phyloP scores from a whole-genome alignment of 2,113 vertebrate species.

The Mobula hypostoma region DNA sequence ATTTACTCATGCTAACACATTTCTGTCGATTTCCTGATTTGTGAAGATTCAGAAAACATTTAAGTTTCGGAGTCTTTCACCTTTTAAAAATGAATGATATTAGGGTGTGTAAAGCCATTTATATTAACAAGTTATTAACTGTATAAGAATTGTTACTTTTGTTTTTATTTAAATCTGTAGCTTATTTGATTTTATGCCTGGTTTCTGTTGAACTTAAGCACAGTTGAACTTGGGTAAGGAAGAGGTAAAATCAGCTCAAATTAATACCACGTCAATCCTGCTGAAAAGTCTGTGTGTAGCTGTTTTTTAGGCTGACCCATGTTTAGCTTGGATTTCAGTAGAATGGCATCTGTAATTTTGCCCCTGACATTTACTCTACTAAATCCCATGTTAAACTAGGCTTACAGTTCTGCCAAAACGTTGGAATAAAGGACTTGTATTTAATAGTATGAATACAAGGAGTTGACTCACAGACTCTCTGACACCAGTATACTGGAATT shows the following conservation, averaged over 20 bases:
- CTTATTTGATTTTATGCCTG: neutral
- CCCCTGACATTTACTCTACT: neutral
- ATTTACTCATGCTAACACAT: neutral
- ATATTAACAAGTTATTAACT: neutral
- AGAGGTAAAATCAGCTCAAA: neutral
- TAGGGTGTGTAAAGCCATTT: neutral
- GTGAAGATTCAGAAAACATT: neutral
- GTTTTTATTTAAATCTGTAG: slow-evolving; percentile 22
- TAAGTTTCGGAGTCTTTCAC: neutral
- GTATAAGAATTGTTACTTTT: neutral
- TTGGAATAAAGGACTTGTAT: neutral
- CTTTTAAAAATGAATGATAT: neutral
- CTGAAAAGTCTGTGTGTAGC: neutral
- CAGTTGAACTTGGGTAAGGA: neutral
- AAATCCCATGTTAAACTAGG: neutral
- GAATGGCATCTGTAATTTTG: neutral
- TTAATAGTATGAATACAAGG: neutral
- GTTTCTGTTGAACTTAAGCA: slow-evolving; percentile 1
- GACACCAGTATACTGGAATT: neutral
- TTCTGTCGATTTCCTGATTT: neutral
- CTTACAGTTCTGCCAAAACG: neutral
- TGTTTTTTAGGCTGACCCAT: neutral
- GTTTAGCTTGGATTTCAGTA: neutral
- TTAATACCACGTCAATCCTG: neutral
- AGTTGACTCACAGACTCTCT: neutral